Conservation (phyloP, 2,113 vertebrate genomes). For the Tonatia bakeri region DNA sequence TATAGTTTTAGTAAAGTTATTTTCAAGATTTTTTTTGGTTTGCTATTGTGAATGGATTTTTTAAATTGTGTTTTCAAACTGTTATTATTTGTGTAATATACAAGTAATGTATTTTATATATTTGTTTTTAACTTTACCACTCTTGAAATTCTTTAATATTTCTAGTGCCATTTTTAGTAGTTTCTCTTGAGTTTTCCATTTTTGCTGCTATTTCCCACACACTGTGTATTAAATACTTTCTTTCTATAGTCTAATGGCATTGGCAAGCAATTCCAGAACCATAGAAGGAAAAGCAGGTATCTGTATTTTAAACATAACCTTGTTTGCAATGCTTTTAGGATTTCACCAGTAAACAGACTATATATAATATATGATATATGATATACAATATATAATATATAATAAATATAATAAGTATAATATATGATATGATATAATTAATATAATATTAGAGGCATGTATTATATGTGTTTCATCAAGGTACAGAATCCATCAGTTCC, state of each 20-base stretch:
- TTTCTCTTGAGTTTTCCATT: not conserved
- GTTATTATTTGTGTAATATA: not conserved
- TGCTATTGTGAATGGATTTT: not conserved
- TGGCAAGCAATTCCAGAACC: not conserved
- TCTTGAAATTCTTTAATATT: conserved; percentile 17
- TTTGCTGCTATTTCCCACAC: not conserved
- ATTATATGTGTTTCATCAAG: not conserved
- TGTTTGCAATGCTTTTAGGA: not conserved
- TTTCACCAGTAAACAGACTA: not conserved
- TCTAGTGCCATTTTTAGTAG: not conserved
- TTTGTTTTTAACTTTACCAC: not conserved
- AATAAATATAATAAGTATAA: too few relatives aligned
- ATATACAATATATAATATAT: too few relatives aligned
- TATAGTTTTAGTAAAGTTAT: not conserved
- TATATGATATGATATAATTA: too few relatives aligned
- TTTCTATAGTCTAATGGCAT: not conserved
- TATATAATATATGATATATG: too few relatives aligned
- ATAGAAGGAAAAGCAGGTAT: not conserved
- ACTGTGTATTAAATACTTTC: not conserved
- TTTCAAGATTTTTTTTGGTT: not conserved
- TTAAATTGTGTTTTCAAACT: not conserved
- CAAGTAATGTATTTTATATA: not conserved
- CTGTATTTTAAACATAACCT: not conserved
- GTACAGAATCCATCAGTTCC: not conserved
- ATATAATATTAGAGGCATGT: rapidly evolving